Base-by-base conservation (phyloP, 1,140 invertebrate genomes). In the Ditylenchus dipsaci region DNA sequence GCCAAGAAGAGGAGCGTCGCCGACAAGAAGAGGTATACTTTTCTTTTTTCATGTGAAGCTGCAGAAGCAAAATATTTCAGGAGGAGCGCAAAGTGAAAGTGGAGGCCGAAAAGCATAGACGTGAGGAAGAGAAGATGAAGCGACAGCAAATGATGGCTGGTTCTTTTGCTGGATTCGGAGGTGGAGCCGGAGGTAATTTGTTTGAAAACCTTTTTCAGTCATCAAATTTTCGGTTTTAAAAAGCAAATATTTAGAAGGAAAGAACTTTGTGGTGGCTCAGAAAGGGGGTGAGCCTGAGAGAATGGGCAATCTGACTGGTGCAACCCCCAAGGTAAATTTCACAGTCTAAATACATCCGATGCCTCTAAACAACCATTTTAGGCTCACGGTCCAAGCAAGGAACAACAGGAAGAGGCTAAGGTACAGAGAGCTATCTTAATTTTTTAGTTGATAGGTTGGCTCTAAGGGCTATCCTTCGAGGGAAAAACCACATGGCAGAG, bases 341-440 rank as follows among this genome's bases (percentile, higher is more conserved):
- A 38, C 33, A 38, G 11, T 38, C 33, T 5, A 11, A 38, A 38
- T 38, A 38, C 30, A 47, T 33, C 21, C 19, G 66, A 58, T 63
- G 23, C 27, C 30, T 38, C 57, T 56, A 63, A 63, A 59, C 67
- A 71, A 33, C 7, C 61, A 19, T 19, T 26, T 45, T 65, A 68
- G 53, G 59, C 67, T n/a, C 42, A 94, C 83, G 93, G 91, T 87
- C 97, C 97, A 88, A 96, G 95, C 84, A 96, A 95, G 87, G 95
- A 98, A 86, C 95, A 98, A 86, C 86, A 97, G 79, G 95, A 95
- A 84, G 93, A 96, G 85, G 97, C 97, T 88, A 94, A 91, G 84
- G 69, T 74, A 62, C n/a, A n/a, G n/a, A n/a, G n/a, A n/a, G n/a
- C n/a, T n/a, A n/a, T n/a, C n/a, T n/a, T n/a, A n/a, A n/a, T n/a